phyloP scores from a whole-genome alignment of 2,113 vertebrate genomes.

The Brachyhypopomus gauderio region DNA sequence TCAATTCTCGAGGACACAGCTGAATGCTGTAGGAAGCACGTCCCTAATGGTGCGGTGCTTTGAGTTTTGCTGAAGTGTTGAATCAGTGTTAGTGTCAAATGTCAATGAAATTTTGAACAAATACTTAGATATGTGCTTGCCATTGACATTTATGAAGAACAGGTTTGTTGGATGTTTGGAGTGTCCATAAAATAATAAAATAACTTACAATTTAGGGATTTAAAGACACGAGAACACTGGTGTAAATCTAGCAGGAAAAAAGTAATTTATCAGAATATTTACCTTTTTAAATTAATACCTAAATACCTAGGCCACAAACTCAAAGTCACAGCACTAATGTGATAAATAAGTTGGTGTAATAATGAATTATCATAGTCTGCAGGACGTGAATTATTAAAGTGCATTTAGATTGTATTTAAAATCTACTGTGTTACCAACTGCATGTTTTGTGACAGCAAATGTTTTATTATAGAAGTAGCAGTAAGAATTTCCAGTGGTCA shows the following conservation, averaged over 20 bases:
- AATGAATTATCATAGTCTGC: neutral
- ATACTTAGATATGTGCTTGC: neutral
- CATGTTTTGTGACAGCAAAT: conserved; percentile 3
- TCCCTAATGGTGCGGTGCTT: neutral
- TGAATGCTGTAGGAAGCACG: neutral
- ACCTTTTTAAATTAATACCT: neutral
- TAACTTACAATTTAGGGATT: too few relatives aligned
- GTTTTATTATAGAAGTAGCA: neutral
- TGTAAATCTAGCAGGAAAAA: neutral
- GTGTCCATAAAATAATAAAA: neutral
- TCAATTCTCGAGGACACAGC: neutral
- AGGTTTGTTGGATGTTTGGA: neutral
- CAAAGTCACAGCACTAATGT: neutral
- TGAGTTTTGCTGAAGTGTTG: neutral
- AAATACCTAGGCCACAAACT: neutral
- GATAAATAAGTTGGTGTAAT: neutral
- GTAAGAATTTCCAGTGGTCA: too few relatives aligned
- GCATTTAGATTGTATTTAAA: conserved; percentile 10
- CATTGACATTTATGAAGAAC: neutral
- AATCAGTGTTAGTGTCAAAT: neutral
- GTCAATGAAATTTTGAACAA: neutral
- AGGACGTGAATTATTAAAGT: neutral
- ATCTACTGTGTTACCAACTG: neutral
- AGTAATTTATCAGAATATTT: neutral
- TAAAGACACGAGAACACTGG: neutral